Evolutionary conservation across 2,888 invertebrate genomes (phyloP), one percentile per base, ranked within the genome.

Genomic region (Thyatira batis): DNA sequence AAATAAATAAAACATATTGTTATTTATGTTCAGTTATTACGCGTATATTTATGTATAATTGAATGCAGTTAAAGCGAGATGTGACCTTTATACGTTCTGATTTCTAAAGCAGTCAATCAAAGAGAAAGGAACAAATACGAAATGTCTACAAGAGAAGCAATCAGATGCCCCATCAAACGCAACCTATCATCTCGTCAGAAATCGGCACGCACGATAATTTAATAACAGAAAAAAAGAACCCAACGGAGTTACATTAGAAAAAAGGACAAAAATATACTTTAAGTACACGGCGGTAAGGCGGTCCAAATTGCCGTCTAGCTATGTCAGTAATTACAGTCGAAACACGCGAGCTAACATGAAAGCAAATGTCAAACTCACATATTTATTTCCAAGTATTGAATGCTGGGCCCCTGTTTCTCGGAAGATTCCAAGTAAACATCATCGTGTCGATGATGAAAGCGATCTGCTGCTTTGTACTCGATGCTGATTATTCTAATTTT

Each of bases 301-400:
- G 62, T 58, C 67, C 56, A 62, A 66, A 69, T 69, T 69, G 67
- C 67, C 64, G 62, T 65, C 65, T 67, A 71, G 58, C 65, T 76
- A 69, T 72, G 73, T 67, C 78, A 78, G 82, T 89, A 90, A 91
- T 91, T 90, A 89, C 85, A 80, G 80, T 74, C 84, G 78, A 80
- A 87, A 87, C 92, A 89, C 89, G 88, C 89, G 78, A 89, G 84
- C 73, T 71, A 82, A 89, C 91, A 91, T 92, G 90, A 92, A 92
- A 92, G 92, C 91, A 89, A 90, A 92, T 92, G 90, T 92, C 92
- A 92, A 92, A 89, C 89, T 89, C 88, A 89, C 90, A 89, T 89
- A 92, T 92, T 90, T 92, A 92, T 91, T 92, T 92, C 92, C 90
- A 87, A 90, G 92, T 92, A 92, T 92, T 90, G 92, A 89, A 92